A percentile compares a stretch with the other conserved stretches of the same genome.
phyloP scores from a whole-genome alignment of 2,888 invertebrate genomes.

The Cheilosia scutellata region DNA sequence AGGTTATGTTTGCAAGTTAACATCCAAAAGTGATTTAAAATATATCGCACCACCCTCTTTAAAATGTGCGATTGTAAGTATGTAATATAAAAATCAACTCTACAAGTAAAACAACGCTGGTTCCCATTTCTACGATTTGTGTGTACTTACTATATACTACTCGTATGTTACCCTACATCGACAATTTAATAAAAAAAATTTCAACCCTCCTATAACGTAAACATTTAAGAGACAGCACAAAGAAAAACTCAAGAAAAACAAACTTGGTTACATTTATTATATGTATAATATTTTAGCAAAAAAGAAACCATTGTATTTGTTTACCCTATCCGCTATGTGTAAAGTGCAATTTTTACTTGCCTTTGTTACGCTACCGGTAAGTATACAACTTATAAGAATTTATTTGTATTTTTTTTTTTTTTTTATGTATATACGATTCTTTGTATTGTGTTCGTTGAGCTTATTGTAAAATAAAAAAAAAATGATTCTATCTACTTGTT shows the following conservation, averaged over 20 bases:
- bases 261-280: constrained; percentile 52
- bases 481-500: constrained; percentile 9
- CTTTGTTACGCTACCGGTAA: neutral
- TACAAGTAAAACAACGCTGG: too few species aligned
- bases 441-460: constrained; percentile 39
- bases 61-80: too few species aligned
- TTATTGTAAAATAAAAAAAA: constrained; percentile 28
- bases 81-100: too few species aligned
- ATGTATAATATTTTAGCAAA: constrained; percentile 37
- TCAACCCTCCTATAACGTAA: neutral
- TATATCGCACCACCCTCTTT: too few species aligned
- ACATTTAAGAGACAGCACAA: constrained; percentile 52
- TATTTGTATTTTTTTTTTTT: neutral
- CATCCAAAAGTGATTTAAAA: too few species aligned
- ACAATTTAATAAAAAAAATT: neutral
- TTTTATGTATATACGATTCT: neutral
- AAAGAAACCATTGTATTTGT: constrained; percentile 17
- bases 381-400: neutral
- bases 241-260: constrained; percentile 32
- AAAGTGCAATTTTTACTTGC: neutral
- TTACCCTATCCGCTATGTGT: constrained; percentile 11
- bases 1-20: too few species aligned
- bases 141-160: too few species aligned
- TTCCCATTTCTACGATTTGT: too few species aligned
- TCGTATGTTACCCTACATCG: too few species aligned